Percentiles rank a stretch among this genome's conserved stretches.
Conservation (phyloP, 2,797 vertebrate genomes). For the Trachurus trachurus region DNA sequence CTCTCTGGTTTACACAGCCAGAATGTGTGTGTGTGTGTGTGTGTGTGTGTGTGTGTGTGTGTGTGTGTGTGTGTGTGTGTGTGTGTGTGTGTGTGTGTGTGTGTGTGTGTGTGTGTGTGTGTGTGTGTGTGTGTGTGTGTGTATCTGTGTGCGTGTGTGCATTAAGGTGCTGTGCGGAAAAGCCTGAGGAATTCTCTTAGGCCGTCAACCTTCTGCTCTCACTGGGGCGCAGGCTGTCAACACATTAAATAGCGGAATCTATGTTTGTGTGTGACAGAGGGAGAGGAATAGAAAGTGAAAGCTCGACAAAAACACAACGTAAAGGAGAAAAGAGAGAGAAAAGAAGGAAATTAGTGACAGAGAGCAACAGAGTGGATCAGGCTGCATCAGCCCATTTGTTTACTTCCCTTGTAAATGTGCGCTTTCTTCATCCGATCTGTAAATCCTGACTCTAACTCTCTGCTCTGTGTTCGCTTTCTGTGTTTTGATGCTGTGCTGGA, state of each 20-base stretch:
- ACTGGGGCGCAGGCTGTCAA: slow-evolving; percentile 82
- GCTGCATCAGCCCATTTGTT: slow-evolving; percentile 61
- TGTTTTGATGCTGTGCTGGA: slow-evolving; percentile 65
- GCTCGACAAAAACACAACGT: slow-evolving; percentile 47
- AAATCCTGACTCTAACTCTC: slow-evolving; percentile 56
- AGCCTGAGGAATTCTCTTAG: slow-evolving; percentile 83
- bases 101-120: slow-evolving; percentile 61
- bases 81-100: slow-evolving; percentile 48
- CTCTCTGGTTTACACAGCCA: slow-evolving; percentile 83
- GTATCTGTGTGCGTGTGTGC: slow-evolving; percentile 44
- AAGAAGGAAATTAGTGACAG: slow-evolving; percentile 53
- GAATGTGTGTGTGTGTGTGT: slow-evolving; percentile 63
- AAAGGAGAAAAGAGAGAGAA: slow-evolving; percentile 39
- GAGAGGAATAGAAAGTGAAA: slow-evolving; percentile 61
- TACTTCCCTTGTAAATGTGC: slow-evolving; percentile 60
- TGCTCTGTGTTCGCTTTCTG: slow-evolving; percentile 54
- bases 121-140: slow-evolving; percentile 58
- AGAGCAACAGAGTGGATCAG: slow-evolving; percentile 50
- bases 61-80: slow-evolving; percentile 44
- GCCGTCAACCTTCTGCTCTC: slow-evolving; percentile 84
- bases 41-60: slow-evolving; percentile 45
- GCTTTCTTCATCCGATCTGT: slow-evolving; percentile 61
- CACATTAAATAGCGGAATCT: slow-evolving; percentile 76
- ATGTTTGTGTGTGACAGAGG: slow-evolving; percentile 36
- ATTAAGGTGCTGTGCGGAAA: slow-evolving; percentile 79